A percentile compares a stretch with the other conserved stretches of the same genome.
These are phyloP conservation scores for Solenopsis invicta DNA, from an alignment of 1,140 invertebrate genomes.

Conservation along the genomic window DNA sequence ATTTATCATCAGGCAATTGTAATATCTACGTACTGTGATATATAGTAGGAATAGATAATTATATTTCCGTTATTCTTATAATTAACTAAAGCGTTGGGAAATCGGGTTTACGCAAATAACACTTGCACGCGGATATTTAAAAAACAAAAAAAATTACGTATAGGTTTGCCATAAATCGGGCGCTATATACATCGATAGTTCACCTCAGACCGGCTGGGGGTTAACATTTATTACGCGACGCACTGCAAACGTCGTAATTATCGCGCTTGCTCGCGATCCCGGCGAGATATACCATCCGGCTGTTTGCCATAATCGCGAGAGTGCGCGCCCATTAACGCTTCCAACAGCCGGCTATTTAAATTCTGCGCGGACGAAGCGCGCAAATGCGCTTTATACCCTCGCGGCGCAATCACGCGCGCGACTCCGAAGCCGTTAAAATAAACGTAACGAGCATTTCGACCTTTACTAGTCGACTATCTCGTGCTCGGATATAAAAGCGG, in stretches of 20 bases:
- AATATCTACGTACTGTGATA: not conserved
- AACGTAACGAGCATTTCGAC: constrained; percentile 58
- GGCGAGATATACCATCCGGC: constrained; percentile 40
- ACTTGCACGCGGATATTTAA: not conserved
- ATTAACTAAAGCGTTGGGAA: constrained; percentile 1
- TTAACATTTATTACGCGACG: constrained; percentile 53
- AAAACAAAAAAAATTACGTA: not conserved
- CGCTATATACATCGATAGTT: not conserved
- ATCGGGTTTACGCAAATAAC: not conserved
- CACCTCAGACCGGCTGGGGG: not conserved
- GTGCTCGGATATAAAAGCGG: constrained; percentile 35
- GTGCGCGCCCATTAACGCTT: constrained; percentile 52
- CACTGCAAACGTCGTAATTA: constrained; percentile 58
- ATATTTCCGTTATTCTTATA: not conserved
- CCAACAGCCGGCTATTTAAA: constrained; percentile 56
- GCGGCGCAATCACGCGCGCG: constrained; percentile 38
- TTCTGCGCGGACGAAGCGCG: constrained; percentile 33
- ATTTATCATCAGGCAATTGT: not conserved
- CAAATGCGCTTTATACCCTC: constrained; percentile 59
- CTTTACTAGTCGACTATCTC: constrained; percentile 44
- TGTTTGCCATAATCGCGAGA: constrained; percentile 36
- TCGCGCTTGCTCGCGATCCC: constrained; percentile 47
- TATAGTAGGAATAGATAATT: no score
- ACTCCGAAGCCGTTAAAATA: constrained; percentile 55
- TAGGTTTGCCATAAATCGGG: constrained; percentile 24